phyloP scores from a whole-genome alignment of 2,113 vertebrate species.

The Lophotis ruficrista region DNA sequence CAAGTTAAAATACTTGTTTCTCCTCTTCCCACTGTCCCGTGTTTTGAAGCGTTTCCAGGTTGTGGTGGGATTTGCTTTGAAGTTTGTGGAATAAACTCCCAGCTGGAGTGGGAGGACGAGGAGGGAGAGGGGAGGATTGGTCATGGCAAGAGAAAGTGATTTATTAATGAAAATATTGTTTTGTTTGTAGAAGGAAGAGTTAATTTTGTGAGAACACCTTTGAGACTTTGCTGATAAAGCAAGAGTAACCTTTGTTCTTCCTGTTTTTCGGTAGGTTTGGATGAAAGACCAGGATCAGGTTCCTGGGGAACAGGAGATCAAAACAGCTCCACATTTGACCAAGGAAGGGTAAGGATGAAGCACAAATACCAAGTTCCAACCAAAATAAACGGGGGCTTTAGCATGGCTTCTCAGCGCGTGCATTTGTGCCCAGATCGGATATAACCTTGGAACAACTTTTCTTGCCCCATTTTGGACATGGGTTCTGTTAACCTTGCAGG shows the following conservation, averaged over 20 bases:
- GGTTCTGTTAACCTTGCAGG: not conserved
- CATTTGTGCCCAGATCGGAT: not conserved
- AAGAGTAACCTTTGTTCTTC: conserved; percentile 63
- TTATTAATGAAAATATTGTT: conserved; percentile 63
- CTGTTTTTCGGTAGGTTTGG: conserved; percentile 78
- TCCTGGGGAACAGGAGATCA: conserved; percentile 92
- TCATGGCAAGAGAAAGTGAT: conserved; percentile 38
- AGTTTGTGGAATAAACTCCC: not conserved
- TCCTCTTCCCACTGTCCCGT: conserved; percentile 14
- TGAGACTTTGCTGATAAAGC: conserved; percentile 70
- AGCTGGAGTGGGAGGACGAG: conserved; percentile 37
- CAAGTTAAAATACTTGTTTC: not conserved
- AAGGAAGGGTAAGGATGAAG: conserved; percentile 86
- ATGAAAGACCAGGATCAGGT: conserved; percentile 89
- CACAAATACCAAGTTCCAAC: not conserved
- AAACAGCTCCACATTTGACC: conserved; percentile 92
- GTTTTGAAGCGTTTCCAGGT: not conserved
- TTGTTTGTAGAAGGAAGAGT: conserved; percentile 73
- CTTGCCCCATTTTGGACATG: not conserved
- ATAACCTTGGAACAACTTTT: not conserved
- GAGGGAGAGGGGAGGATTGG: conserved; percentile 5
- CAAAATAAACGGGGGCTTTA: not conserved
- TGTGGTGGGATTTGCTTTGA: conserved; percentile 27
- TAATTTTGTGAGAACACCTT: conserved; percentile 59
- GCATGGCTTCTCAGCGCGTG: rapidly evolving